These are phyloP conservation scores for Trissolcus japonicus DNA, from an alignment of 2,888 invertebrate species.

Conservation along the genomic window DNA sequence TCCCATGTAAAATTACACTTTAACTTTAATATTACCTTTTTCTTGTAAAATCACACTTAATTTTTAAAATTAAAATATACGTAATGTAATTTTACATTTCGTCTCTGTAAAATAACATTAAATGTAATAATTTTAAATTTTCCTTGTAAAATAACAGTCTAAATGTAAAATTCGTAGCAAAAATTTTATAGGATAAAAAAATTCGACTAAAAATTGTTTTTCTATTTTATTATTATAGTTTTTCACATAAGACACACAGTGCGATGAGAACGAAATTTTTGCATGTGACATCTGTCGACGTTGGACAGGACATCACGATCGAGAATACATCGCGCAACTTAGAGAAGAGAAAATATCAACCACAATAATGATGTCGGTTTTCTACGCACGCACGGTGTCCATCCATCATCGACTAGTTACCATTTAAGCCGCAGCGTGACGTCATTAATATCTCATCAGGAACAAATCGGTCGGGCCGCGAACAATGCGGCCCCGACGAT, in stretches of 20 bases:
- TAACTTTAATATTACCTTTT: too few species aligned
- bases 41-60: too few species aligned
- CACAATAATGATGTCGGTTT: conserved; percentile 61
- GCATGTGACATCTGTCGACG: conserved; percentile 43
- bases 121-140: too few species aligned
- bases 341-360: conserved; percentile 67
- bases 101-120: too few species aligned
- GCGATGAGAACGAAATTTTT: conserved; percentile 2
- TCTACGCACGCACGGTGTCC: conserved; percentile 61
- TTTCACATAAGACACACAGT: conserved; percentile 11
- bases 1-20: too few species aligned
- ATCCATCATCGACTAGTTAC: conserved; percentile 75
- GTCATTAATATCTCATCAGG: conserved; percentile 75
- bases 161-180: too few species aligned
- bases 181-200: too few species aligned
- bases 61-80: too few species aligned
- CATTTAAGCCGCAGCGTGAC: conserved; percentile 75
- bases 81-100: too few species aligned
- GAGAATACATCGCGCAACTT: conserved; percentile 63
- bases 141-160: too few species aligned
- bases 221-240: too few species aligned
- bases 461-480: conserved; percentile 65
- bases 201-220: too few species aligned
- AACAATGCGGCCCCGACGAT: conserved; percentile 65
- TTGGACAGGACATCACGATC: conserved; percentile 58